Conservation (phyloP, 2,888 invertebrate species). For the Ichneumon xanthorius region DNA sequence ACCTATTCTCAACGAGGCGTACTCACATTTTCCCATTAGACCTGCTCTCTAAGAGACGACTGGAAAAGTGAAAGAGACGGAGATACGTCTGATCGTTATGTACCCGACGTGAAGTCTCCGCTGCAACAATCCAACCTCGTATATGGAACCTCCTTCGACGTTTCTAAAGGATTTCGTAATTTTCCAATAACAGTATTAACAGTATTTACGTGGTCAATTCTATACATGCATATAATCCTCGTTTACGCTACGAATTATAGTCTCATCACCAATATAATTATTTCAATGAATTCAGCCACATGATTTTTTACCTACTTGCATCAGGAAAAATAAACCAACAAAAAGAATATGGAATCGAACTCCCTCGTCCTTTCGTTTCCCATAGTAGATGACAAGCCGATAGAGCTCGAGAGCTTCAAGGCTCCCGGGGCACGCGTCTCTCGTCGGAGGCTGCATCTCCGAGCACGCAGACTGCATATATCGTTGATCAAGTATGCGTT, state of each 20-base stretch:
- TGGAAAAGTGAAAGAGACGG: conserved; percentile 25
- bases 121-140: conserved; percentile 41
- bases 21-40: conserved; percentile 61
- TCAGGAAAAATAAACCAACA: background rate
- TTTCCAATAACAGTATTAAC: conserved; percentile 54
- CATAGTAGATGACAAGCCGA: conserved; percentile 18
- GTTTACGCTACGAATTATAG: background rate
- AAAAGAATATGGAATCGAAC: background rate
- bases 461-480: conserved; percentile 35
- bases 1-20: conserved; percentile 53
- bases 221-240: background rate
- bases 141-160: conserved; percentile 60
- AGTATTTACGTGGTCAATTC: background rate
- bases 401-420: conserved; percentile 48
- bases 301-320: background rate
- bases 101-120: conserved; percentile 37
- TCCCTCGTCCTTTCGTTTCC: conserved; percentile 58
- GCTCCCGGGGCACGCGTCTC: conserved; percentile 61
- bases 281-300: background rate
- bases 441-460: conserved; percentile 30
- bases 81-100: conserved; percentile 33
- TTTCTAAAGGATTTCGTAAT: conserved; percentile 62
- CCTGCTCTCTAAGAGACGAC: conserved; percentile 11
- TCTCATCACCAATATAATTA: background rate
- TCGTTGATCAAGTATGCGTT: conserved; percentile 41